A percentile compares a stretch with the other conserved stretches of the same genome.
Evolutionary conservation across 2,797 vertebrate genomes (phyloP).

Genomic region (Chloroceryle amazona): DNA sequence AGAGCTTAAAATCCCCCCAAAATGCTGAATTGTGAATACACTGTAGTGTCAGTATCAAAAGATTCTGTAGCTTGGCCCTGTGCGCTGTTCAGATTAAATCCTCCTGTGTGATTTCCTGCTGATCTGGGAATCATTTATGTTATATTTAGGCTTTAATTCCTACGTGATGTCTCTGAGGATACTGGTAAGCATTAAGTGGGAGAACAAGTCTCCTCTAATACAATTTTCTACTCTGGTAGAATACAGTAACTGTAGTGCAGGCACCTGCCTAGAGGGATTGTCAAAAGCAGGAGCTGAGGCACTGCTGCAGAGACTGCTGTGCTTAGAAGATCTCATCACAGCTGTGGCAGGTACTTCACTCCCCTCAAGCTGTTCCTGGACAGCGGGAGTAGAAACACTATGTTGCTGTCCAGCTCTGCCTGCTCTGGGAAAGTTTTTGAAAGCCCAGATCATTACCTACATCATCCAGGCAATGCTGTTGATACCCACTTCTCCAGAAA

Average conservation of each 20-base stretch:
- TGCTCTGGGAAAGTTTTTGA: neutral
- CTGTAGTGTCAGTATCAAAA: neutral
- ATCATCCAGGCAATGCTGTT: neutral
- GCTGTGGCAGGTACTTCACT: neutral
- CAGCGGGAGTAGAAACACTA: neutral
- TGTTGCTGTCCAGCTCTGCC: neutral
- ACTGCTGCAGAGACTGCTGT: neutral
- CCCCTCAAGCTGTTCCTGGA: neutral
- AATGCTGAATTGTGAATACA: neutral
- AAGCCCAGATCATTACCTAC: neutral
- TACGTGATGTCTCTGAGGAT: neutral
- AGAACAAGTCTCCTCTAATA: neutral
- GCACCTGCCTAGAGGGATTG: neutral
- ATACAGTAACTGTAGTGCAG: rapidly evolving
- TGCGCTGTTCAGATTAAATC: neutral
- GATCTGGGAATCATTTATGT: neutral
- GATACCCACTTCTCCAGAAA: neutral
- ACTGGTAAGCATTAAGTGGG: neutral
- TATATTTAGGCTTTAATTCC: neutral
- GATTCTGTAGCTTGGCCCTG: neutral
- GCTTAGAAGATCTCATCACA: neutral
- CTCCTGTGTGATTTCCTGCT: neutral
- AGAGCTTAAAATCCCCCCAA: neutral
- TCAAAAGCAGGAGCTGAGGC: neutral
- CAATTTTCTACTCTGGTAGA: neutral